phyloP scores from a whole-genome alignment of 2,797 vertebrate genomes.

The Acomys russatus region DNA sequence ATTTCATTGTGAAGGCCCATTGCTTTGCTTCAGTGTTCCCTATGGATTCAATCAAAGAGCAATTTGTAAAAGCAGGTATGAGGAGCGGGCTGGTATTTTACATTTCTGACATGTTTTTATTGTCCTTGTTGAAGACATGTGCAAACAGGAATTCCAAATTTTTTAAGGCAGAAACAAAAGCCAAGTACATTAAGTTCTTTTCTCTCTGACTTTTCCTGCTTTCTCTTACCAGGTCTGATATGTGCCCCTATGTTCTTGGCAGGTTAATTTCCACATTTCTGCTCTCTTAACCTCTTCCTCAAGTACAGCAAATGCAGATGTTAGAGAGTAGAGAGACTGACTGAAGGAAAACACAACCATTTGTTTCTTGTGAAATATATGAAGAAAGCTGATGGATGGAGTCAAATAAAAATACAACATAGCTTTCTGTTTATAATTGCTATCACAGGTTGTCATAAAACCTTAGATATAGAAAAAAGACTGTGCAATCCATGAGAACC shows the following conservation, averaged over 20 bases:
- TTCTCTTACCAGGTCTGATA: neutral
- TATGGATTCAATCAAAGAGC: constrained; percentile 84
- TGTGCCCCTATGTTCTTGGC: constrained; percentile 58
- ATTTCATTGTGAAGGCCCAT: constrained; percentile 76
- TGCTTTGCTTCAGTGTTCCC: constrained; percentile 75
- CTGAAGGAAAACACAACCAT: constrained; percentile 10
- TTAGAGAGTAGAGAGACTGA: constrained; percentile 51
- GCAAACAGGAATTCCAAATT: constrained; percentile 43
- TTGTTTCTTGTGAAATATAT: constrained; percentile 40
- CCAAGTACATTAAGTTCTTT: neutral
- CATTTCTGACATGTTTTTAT: constrained; percentile 67
- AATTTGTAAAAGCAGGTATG: constrained; percentile 79
- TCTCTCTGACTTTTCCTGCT: constrained; percentile 45
- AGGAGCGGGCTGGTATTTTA: constrained; percentile 41
- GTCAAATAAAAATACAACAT: neutral
- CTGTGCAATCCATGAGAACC: neutral
- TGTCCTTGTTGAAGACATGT: constrained; percentile 74
- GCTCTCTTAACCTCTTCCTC: constrained; percentile 43
- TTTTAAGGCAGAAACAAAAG: neutral
- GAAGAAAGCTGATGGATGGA: neutral
- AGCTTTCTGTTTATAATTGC: neutral
- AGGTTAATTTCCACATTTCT: constrained; percentile 73
- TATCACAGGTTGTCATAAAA: neutral
- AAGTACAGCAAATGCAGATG: constrained; percentile 47
- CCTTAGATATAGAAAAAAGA: neutral